phyloP scores from a whole-genome alignment of 1,140 invertebrate genomes.

The Brachionus koreanus region DNA sequence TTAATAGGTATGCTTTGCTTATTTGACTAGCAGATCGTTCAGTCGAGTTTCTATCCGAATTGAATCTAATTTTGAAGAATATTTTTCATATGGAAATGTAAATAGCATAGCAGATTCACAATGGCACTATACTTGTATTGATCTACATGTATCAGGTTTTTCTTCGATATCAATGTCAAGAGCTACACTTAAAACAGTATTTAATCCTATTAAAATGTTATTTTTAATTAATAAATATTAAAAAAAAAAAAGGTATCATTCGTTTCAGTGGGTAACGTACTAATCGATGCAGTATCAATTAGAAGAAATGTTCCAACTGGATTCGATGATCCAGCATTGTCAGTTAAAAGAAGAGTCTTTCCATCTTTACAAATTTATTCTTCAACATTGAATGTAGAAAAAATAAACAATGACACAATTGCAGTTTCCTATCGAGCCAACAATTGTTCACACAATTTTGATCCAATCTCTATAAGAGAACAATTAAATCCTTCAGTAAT shows the following conservation, averaged over 20 bases:
- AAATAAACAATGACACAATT: background rate
- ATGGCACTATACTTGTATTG: slow-evolving; percentile 41
- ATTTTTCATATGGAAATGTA: background rate
- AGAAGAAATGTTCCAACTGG: slow-evolving; percentile 1
- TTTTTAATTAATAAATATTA: background rate
- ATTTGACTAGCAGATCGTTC: background rate
- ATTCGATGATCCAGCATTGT: background rate
- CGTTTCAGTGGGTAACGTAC: background rate
- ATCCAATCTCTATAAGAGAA: background rate
- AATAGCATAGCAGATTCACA: background rate
- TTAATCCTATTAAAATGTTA: background rate
- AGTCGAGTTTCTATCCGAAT: background rate
- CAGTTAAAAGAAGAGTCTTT: background rate
- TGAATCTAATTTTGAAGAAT: background rate
- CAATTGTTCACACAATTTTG: slow-evolving; percentile 3
- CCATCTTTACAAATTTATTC: slow-evolving; percentile 10
- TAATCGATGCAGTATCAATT: slow-evolving; percentile 31
- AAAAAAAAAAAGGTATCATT: background rate
- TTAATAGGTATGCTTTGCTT: slow-evolving; percentile 36
- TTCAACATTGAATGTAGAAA: background rate
- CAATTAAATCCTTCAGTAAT: background rate
- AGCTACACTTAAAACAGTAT: background rate
- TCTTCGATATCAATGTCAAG: background rate
- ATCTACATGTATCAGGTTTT: background rate
- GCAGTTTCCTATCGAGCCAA: slow-evolving; percentile 18